These are phyloP conservation scores for Erythrolamprus reginae DNA, from an alignment of 2,113 vertebrate genomes.

Conservation along the genomic window DNA sequence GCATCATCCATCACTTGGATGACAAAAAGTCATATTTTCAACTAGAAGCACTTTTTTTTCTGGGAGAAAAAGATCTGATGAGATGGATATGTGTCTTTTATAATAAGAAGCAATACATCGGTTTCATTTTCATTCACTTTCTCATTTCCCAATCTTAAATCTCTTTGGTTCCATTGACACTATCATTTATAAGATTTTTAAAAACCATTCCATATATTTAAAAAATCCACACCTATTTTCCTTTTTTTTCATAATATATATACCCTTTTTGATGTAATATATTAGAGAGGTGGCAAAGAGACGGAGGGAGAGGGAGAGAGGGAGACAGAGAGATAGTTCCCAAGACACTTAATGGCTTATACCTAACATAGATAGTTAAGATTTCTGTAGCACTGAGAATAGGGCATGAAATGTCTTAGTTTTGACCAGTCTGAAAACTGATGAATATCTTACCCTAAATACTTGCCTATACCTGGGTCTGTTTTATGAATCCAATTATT, in stretches of 20 bases:
- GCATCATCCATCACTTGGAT: not conserved
- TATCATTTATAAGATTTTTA: not conserved
- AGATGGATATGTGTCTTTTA: not conserved
- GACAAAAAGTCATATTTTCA: not conserved
- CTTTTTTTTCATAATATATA: not conserved
- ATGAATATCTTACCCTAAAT: not conserved
- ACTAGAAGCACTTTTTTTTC: not conserved
- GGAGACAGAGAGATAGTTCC: not conserved
- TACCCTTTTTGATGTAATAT: not conserved
- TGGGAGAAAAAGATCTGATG: not conserved
- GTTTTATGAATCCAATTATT: not conserved
- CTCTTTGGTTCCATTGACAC: not conserved
- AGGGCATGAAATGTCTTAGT: not conserved
- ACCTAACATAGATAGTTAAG: not conserved
- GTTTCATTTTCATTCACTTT: not conserved
- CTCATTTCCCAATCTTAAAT: not conserved
- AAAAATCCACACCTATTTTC: not conserved
- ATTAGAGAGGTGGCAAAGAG: too few species aligned
- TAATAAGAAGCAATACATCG: not conserved
- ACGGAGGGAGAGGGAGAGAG: accelerated
- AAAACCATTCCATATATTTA: not conserved
- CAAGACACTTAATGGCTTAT: not conserved
- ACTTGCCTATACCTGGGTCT: not conserved
- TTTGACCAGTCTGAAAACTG: not conserved
- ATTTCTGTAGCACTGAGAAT: not conserved